phyloP scores from a whole-genome alignment of 2,888 invertebrate genomes.

The Drosophila quasianomalipes region DNA sequence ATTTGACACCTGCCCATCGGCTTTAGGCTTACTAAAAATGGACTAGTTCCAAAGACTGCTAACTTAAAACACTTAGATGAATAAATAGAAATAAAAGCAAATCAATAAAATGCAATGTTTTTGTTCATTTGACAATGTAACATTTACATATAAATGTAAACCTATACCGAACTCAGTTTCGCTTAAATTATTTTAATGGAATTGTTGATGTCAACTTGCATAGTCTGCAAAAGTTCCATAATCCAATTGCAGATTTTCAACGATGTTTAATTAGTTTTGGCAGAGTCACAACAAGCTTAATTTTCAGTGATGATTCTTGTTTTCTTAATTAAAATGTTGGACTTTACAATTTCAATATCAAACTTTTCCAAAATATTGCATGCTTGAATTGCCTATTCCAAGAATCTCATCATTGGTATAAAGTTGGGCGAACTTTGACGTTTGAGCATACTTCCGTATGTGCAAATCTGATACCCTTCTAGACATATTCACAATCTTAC shows the following conservation, averaged over 20 bases:
- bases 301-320: conserved; percentile 12
- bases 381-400: not conserved
- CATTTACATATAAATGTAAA: no score
- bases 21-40: conserved; percentile 38
- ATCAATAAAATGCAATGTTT: conserved; percentile 2
- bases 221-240: conserved; percentile 4
- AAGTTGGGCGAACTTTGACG: not conserved
- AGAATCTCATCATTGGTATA: conserved; percentile 17
- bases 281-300: conserved; percentile 5
- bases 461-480: conserved; percentile 1
- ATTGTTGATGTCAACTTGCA: not conserved
- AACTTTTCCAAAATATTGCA: not conserved
- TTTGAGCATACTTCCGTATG: not conserved
- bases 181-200: not conserved
- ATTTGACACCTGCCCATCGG: conserved; percentile 57
- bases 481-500: not conserved
- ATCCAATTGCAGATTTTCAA: conserved; percentile 16
- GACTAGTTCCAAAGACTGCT: conserved; percentile 70
- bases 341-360: not conserved
- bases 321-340: conserved; percentile 31
- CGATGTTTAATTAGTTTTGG: conserved; percentile 37
- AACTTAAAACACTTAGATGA: conserved; percentile 36
- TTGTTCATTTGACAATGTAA: not conserved
- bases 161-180: not conserved
- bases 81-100: conserved; percentile 41